These are phyloP conservation scores for Mercenaria mercenaria DNA, from an alignment of 1,140 invertebrate genomes.

Conservation along the genomic window DNA sequence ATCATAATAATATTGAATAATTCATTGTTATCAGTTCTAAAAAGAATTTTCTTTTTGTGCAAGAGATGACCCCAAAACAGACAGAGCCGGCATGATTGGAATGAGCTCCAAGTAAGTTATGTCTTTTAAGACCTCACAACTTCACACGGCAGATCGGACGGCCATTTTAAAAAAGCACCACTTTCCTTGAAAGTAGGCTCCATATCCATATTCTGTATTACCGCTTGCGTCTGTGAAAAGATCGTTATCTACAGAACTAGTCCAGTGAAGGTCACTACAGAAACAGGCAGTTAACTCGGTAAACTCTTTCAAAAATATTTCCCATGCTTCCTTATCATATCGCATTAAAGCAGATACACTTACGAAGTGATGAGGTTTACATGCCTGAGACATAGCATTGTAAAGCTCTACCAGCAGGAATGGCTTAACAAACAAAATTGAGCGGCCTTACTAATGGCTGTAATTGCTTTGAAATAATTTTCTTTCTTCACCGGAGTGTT, in stretches of 20 bases:
- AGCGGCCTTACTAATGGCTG: not conserved
- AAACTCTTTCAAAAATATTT: not conserved
- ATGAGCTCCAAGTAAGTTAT: too few relatives aligned
- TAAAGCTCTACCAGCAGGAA: not conserved
- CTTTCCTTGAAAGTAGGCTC: too few relatives aligned
- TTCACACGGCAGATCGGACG: too few relatives aligned
- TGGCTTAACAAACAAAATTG: not conserved
- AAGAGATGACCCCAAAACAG: not conserved
- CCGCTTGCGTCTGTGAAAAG: too few relatives aligned
- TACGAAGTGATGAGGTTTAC: not conserved
- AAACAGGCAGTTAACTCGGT: not conserved
- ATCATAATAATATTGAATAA: not conserved
- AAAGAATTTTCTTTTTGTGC: not conserved
- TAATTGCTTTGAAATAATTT: not conserved
- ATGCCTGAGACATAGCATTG: not conserved
- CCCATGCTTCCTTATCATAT: not conserved
- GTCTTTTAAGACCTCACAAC: too few relatives aligned
- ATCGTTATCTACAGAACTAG: too few relatives aligned
- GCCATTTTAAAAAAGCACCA: too few relatives aligned
- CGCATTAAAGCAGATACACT: not conserved
- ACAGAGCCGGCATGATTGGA: too few relatives aligned
- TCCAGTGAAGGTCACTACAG: too few relatives aligned
- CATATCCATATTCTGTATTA: too few relatives aligned
- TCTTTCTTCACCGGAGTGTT: not conserved
- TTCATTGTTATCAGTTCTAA: not conserved